phyloP scores from a whole-genome alignment of 1,140 invertebrate species.

The Lithobius niger region DNA sequence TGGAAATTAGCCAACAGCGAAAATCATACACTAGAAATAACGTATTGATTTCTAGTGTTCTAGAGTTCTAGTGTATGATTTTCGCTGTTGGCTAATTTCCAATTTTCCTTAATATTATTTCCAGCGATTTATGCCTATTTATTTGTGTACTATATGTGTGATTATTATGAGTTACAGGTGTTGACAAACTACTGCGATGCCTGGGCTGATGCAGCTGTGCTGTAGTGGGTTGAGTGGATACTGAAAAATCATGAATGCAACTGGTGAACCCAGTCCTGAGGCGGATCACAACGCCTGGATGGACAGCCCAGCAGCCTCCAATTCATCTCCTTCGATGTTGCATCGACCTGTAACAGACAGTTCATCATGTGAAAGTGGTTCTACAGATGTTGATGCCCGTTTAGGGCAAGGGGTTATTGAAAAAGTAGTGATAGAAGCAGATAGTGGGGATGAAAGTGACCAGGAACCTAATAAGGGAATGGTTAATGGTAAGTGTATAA shows the following conservation, averaged over 20 bases:
- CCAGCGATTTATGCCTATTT: too few species aligned
- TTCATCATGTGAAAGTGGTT: not conserved
- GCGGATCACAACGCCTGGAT: not conserved
- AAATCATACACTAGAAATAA: too few species aligned
- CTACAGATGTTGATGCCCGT: not conserved
- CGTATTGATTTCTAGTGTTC: too few species aligned
- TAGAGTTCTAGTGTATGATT: too few species aligned
- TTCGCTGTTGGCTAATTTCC: too few species aligned
- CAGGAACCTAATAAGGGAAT: not conserved
- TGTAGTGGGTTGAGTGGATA: too few species aligned
- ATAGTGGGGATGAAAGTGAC: not conserved
- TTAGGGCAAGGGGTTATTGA: not conserved
- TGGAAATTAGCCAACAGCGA: too few species aligned
- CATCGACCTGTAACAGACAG: conserved; percentile 1
- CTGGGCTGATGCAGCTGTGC: too few species aligned
- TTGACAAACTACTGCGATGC: too few species aligned
- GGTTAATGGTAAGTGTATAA: not conserved
- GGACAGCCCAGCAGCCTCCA: not conserved
- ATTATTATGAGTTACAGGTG: too few species aligned
- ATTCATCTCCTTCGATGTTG: not conserved
- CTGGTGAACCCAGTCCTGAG: not conserved
- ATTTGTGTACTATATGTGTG: too few species aligned
- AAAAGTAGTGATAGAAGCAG: conserved; percentile 1
- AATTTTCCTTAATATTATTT: too few species aligned
- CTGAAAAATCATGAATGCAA: not conserved